A percentile compares a stretch with the other conserved stretches of the same genome.
Conservation (phyloP, 2,888 invertebrate species). For the Lampropteryx suffumata region DNA sequence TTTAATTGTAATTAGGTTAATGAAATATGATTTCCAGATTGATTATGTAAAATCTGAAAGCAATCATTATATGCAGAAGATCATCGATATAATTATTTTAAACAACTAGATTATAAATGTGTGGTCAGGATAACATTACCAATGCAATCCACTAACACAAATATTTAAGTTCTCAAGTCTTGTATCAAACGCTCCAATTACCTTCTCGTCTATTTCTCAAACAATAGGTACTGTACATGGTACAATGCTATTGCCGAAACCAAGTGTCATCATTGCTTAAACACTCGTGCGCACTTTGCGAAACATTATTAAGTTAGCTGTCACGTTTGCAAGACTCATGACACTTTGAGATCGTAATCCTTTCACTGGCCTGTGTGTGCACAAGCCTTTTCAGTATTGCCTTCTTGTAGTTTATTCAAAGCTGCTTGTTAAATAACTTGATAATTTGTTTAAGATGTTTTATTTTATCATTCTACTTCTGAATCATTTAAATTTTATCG, state of each 20-base stretch:
- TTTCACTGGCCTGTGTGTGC: constrained; percentile 55
- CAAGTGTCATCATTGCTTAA: constrained; percentile 62
- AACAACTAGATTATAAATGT: no score
- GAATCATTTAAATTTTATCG: no score
- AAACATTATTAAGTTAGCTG: constrained; percentile 56
- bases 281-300: constrained; percentile 67
- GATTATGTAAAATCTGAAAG: no score
- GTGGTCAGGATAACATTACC: neutral
- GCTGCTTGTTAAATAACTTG: neutral
- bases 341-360: constrained; percentile 67
- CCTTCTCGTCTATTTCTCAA: constrained; percentile 21
- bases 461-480: no score
- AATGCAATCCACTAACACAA: neutral
- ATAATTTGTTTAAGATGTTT: no score
- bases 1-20: no score
- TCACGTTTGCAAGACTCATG: constrained; percentile 63
- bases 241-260: constrained; percentile 52
- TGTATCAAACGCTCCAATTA: constrained; percentile 22
- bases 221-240: constrained; percentile 17
- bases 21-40: no score
- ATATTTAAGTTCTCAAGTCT: constrained; percentile 15
- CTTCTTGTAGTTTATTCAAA: no score
- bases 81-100: no score
- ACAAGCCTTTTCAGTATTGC: constrained; percentile 2
- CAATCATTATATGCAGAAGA: no score